Percentiles rank a stretch among this genome's conserved stretches.
Conservation (phyloP, 2,888 invertebrate genomes). For the Apotomis capreana region DNA sequence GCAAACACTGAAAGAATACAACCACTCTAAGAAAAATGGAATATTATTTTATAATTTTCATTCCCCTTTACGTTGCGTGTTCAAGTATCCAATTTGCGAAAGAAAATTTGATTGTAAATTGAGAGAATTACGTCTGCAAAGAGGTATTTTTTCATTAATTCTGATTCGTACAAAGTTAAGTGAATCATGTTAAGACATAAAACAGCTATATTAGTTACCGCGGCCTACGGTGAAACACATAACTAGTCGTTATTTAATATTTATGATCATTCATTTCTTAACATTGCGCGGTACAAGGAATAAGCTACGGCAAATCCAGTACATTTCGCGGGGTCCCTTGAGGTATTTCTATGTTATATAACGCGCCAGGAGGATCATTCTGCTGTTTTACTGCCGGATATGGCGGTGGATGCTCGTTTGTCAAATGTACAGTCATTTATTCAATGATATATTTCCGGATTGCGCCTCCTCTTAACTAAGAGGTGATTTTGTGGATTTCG, state of each 20-base stretch:
- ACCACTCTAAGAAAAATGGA: conserved; percentile 49
- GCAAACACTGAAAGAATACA: conserved; percentile 45
- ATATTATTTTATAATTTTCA: conserved; percentile 60
- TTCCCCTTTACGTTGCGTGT: conserved; percentile 48
- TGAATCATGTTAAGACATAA: conserved; percentile 5
- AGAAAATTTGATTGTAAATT: conserved; percentile 43
- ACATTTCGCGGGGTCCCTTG: conserved; percentile 68
- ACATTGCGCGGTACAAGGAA: conserved; percentile 55
- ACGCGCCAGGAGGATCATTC: conserved; percentile 80
- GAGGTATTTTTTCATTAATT: conserved; percentile 12
- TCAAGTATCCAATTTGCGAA: conserved; percentile 46
- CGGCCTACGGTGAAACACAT: conserved; percentile 12
- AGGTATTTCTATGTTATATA: conserved; percentile 77
- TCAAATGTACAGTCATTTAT: conserved; percentile 82
- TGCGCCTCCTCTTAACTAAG: conserved; percentile 41
- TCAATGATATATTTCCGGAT: conserved; percentile 67
- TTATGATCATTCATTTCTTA: conserved; percentile 47
- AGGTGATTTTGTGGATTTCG: conserved; percentile 38
- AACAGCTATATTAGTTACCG: conserved; percentile 19
- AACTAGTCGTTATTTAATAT: conserved; percentile 43
- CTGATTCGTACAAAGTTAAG: background rate
- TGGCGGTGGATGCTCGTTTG: conserved; percentile 81
- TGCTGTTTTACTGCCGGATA: conserved; percentile 77
- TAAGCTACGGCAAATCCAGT: conserved; percentile 70
- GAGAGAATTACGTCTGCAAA: conserved; percentile 28